Base-by-base conservation (phyloP, 2,113 vertebrate genomes). In the Clarias magur region DNA sequence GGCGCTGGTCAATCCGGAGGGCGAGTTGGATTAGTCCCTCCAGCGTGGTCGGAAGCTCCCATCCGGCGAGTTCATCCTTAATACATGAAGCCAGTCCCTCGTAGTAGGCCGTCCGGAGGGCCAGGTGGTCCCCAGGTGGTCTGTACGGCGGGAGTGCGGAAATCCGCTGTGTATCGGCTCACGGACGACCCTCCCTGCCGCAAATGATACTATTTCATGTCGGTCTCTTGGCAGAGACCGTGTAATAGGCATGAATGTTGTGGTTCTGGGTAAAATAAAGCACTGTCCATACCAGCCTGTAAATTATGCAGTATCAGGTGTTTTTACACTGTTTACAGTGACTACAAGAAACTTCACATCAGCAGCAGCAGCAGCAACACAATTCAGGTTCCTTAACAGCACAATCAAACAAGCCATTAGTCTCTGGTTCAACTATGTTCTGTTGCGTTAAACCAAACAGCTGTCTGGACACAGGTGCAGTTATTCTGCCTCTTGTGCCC, bases 381-480 rank as follows among this genome's bases (percentile, higher is more conserved):
- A 7, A 30, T 48, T 17, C 53, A 88, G 76, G 54, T 80, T 80
- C 23, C 30, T 80, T 6, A 80, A 60, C 76, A 60, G 21, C 21
- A 19, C 27, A 60, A 10, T 80, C n/a, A 60, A 59, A 60, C 57
- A 80, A 80, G 27, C 3, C 76, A 73, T 73, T 76, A 80, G 10
- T 62, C 67, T 88, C 78, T 25, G 21, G 8, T 19, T 34, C 83
- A 38, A 42, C 21, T 59, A 54, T 85, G 68, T 73, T 81, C 59
- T 80, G 11, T 73, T 73, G 27, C 82, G 54, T 78, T 75, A 85
- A 88, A 88, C 42, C 60, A 81, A 88, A 80, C 56, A 80, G 21
- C 70, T 78, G 38, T 80, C 75, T 23, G 25, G 82, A 57, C 63
- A 70, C 59, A 88, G 82, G 63, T 85, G 82, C 59, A n/a, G 70